Evolutionary conservation across 2,797 vertebrate genomes (phyloP).

Genomic region (Acomys russatus): DNA sequence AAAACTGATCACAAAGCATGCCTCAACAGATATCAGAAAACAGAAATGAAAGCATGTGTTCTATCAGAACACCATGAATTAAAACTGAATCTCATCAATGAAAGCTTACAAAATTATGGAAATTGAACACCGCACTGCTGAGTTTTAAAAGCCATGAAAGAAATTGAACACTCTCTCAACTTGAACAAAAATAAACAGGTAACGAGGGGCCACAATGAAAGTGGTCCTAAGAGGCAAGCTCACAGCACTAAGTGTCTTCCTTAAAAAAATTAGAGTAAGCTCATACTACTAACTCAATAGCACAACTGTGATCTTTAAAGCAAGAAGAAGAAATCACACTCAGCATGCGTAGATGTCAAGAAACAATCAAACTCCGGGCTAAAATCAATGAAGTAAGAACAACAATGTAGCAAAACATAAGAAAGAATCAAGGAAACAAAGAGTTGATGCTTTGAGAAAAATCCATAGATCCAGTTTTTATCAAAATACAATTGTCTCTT

Average conservation of each 20-base stretch:
- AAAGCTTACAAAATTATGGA: too few relatives aligned
- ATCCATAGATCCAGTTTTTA: slow-evolving; percentile 14
- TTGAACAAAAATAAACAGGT: not conserved
- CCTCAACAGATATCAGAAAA: too few relatives aligned
- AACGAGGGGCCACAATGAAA: too few relatives aligned
- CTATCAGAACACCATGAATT: too few relatives aligned
- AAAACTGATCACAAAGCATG: too few relatives aligned
- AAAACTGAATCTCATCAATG: too few relatives aligned
- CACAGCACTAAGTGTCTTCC: not conserved
- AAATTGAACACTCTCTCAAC: not conserved
- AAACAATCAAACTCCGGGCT: not conserved
- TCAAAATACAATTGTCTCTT: slow-evolving; percentile 54
- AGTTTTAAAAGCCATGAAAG: not conserved
- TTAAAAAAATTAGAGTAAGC: not conserved
- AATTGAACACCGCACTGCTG: too few relatives aligned
- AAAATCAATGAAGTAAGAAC: not conserved
- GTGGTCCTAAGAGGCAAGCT: not conserved
- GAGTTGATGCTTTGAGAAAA: not conserved
- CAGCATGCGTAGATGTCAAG: not conserved
- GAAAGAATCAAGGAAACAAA: too few relatives aligned
- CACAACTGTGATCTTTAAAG: not conserved
- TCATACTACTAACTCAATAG: not conserved
- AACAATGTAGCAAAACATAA: too few relatives aligned
- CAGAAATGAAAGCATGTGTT: too few relatives aligned
- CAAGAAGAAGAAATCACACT: not conserved